Evolutionary conservation across 2,113 vertebrate species (phyloP).

Genomic region (Condylura cristata): DNA sequence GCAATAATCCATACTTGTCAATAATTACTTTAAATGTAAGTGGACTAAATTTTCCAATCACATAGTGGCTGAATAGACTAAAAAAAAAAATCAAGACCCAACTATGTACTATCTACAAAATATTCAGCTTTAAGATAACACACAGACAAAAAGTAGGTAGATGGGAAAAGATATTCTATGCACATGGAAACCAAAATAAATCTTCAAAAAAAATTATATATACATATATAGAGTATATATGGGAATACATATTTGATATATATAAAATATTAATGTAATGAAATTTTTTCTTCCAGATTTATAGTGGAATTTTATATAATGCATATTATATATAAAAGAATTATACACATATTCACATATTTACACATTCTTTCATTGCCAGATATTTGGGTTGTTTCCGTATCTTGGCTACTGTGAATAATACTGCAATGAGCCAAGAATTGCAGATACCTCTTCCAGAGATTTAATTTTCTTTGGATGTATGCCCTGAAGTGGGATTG

Average conservation of each 20-base stretch:
- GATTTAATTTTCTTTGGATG: background rate
- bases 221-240: too few relatives aligned
- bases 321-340: too few relatives aligned
- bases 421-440: background rate
- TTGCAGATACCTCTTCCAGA: background rate
- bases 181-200: too few relatives aligned
- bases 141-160: too few relatives aligned
- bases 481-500: background rate
- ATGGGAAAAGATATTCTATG: too few relatives aligned
- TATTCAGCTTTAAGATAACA: too few relatives aligned
- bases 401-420: background rate
- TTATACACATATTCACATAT: background rate
- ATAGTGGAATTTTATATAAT: too few relatives aligned
- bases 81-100: background rate
- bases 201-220: too few relatives aligned
- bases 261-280: too few relatives aligned
- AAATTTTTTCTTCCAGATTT: too few relatives aligned
- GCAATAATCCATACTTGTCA: background rate
- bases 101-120: background rate
- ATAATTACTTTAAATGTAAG: conserved; percentile 4
- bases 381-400: background rate
- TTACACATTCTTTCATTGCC: background rate
- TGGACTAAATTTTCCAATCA: background rate
- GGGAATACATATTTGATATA: too few relatives aligned
- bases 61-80: background rate